Conservation (phyloP, 2,888 invertebrate genomes). For the Corbicula japonica region DNA sequence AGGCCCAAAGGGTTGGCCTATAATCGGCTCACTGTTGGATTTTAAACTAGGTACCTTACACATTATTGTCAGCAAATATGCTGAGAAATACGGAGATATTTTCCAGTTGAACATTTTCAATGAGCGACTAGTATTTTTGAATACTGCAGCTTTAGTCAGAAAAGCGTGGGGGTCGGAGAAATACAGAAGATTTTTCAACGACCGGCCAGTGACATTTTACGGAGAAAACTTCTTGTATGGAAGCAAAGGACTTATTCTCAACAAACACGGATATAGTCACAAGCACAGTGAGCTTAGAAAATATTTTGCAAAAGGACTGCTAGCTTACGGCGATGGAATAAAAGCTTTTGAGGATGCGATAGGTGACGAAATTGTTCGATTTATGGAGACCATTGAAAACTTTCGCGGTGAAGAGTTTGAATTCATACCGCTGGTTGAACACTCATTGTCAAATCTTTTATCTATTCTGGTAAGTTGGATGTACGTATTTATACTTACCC, state of each 20-base stretch:
- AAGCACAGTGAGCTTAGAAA: conserved; percentile 23
- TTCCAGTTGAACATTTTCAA: conserved; percentile 27
- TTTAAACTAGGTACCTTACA: conserved; percentile 24
- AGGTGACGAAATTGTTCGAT: conserved; percentile 3
- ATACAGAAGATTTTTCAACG: conserved; percentile 31
- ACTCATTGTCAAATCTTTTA: conserved; percentile 20
- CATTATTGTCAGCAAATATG: conserved; percentile 13
- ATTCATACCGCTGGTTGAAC: conserved; percentile 9
- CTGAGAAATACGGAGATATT: conserved; percentile 30
- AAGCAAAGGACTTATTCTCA: conserved; percentile 19
- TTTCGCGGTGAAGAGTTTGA: conserved; percentile 20
- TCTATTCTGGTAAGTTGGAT: conserved; percentile 24
- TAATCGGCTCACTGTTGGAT: conserved; percentile 29
- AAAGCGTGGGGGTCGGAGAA: conserved; percentile 28
- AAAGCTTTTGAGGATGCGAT: conserved; percentile 20
- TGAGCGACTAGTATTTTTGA: conserved; percentile 27
- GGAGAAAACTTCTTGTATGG: conserved; percentile 30
- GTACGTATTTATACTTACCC: not conserved
- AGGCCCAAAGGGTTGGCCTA: conserved; percentile 39
- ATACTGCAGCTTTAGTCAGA: conserved; percentile 21
- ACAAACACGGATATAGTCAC: conserved; percentile 8
- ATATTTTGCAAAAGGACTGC: conserved; percentile 20
- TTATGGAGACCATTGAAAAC: conserved; percentile 4
- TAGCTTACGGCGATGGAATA: conserved; percentile 17
- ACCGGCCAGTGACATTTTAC: conserved; percentile 34